phyloP scores from a whole-genome alignment of 2,797 vertebrate species.

The Lutjanus argentimaculatus region DNA sequence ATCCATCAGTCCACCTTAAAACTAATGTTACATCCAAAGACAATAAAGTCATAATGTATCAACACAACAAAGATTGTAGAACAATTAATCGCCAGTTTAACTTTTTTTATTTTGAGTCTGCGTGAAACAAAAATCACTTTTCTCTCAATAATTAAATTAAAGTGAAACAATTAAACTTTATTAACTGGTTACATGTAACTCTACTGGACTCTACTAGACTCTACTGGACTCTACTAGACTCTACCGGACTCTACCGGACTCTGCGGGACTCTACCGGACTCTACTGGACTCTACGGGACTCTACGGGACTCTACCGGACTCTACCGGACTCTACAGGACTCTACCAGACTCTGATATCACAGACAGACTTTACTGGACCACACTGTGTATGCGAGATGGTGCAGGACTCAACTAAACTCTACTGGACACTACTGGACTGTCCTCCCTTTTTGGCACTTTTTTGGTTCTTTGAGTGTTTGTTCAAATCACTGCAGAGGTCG shows the following conservation, averaged over 20 bases:
- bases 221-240: not conserved
- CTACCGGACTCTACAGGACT: not conserved
- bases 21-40: too few species aligned
- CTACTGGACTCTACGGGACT: not conserved
- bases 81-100: too few species aligned
- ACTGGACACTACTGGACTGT: too few species aligned
- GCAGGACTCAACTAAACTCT: not conserved
- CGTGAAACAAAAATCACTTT: too few species aligned
- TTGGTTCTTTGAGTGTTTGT: conserved; percentile 31
- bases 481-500: conserved; percentile 12
- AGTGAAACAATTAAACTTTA: too few species aligned
- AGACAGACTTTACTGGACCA: not conserved
- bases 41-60: too few species aligned
- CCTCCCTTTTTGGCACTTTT: conserved; percentile 16
- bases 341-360: not conserved
- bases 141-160: too few species aligned
- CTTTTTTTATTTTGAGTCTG: too few species aligned
- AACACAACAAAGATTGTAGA: too few species aligned
- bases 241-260: not conserved
- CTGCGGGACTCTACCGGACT: not conserved
- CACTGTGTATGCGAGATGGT: not conserved
- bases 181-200: too few species aligned
- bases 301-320: not conserved
- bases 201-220: not conserved
- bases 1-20: too few species aligned